Base-by-base conservation (phyloP, 2,113 vertebrate genomes). In the Arvicanthis niloticus region DNA sequence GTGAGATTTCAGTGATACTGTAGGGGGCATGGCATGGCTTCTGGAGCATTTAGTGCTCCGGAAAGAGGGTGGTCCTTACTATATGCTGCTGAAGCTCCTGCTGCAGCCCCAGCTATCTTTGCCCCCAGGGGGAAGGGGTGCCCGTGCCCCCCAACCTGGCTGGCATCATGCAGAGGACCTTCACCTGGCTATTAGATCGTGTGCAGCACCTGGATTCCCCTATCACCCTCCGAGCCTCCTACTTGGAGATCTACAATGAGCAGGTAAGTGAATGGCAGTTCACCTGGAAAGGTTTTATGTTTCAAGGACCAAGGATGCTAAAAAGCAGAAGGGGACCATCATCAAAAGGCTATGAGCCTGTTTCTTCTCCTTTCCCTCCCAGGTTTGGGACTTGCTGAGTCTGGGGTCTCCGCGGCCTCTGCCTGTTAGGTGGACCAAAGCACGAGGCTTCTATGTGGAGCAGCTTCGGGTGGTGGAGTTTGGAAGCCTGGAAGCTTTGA, bases 231-330 rank as follows among this genome's bases (percentile, higher is more conserved):
- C 98, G 94, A 1, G 98, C 98, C 73, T 99, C 99, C 77, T 99
- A 99, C 89, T 92, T 99, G 97, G 99, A 99, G 97, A 98, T 99
- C 97, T 98, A 99, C 97, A 99, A 99, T 0, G 99, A 99, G 34
- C 98, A 99, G 98, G 99, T 99, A 24, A 60, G 40, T 0, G 4
- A 40, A 67, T 15, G 1, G 31, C 19, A 51, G 73, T 11, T 40
- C 42, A 37, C 42, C 58, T 4, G 29, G 5, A 62, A 29, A 34
- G 67, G 56, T 5, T 15, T 60, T 89, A 73, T 53, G 88, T n/a
- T 72, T n/a, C 82, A 3, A 67, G 56, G 58, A 84, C 5, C 31
- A 22, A 60, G 56, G 48, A 53, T 70, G 48, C 37, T 31, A 56
- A n/a, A 22, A 70, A 42, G 58, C 34, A 56, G n/a, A 77, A 62